Conservation (phyloP, 2,113 vertebrate species). For the Gnathonemus echidnorhynchus region DNA sequence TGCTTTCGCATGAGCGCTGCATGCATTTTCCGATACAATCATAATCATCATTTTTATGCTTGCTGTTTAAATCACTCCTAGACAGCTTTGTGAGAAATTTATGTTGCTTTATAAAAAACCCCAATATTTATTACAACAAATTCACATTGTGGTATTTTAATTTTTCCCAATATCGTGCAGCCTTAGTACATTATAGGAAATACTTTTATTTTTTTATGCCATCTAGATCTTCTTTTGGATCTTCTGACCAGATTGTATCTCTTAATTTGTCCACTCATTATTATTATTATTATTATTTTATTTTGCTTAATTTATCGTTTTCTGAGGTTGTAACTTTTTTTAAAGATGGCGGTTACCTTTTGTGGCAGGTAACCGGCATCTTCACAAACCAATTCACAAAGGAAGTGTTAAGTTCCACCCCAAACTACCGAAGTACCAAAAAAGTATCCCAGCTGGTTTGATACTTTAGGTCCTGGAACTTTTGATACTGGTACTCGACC, state of each 20-base stretch:
- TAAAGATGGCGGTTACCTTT: not conserved
- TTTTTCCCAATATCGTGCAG: not conserved
- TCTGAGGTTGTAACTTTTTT: not conserved
- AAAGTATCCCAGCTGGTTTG: not conserved
- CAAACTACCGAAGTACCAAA: not conserved
- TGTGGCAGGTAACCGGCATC: too few relatives aligned
- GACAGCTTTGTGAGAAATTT: too few relatives aligned
- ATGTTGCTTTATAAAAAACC: not conserved
- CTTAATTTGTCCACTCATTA: not conserved
- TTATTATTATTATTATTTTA: too few relatives aligned
- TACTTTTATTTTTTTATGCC: not conserved
- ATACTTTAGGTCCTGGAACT: not conserved
- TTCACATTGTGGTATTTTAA: not conserved
- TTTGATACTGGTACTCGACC: not conserved
- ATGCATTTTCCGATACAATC: too few relatives aligned
- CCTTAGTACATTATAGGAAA: not conserved
- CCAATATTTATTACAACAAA: not conserved
- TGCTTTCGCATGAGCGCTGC: too few relatives aligned
- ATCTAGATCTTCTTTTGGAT: not conserved
- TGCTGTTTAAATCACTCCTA: too few relatives aligned
- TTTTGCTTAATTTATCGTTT: not conserved
- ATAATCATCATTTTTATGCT: too few relatives aligned
- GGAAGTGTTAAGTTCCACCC: not conserved
- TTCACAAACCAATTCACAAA: too few relatives aligned
- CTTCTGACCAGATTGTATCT: not conserved